Evolutionary conservation across 2,888 invertebrate genomes (phyloP).

Genomic region (Pelosia muscerda): DNA sequence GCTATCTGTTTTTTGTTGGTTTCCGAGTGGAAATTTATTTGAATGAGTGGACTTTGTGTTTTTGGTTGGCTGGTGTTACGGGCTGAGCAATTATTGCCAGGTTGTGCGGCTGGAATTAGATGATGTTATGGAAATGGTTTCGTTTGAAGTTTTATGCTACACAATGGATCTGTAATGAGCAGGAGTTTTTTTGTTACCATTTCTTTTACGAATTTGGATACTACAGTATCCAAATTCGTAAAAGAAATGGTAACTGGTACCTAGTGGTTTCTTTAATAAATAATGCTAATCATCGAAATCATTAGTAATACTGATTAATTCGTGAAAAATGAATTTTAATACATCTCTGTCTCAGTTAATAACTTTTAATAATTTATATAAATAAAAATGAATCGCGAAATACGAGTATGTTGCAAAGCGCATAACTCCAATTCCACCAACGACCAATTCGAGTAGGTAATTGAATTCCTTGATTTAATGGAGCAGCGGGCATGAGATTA

Average conservation of each 20-base stretch:
- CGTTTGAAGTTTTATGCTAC: background rate
- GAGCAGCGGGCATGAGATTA: too few relatives aligned
- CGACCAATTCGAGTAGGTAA: too few relatives aligned
- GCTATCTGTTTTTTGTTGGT: constrained; percentile 32
- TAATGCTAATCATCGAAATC: too few relatives aligned
- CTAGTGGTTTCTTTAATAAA: too few relatives aligned
- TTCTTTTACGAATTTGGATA: background rate
- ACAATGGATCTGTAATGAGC: background rate
- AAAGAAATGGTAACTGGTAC: background rate
- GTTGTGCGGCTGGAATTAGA: constrained; percentile 13
- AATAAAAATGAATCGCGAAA: too few relatives aligned
- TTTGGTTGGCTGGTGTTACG: constrained; percentile 17
- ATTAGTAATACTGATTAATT: too few relatives aligned
- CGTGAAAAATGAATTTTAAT: too few relatives aligned
- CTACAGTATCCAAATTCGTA: background rate
- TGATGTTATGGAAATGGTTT: background rate
- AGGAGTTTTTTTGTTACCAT: background rate
- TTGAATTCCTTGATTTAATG: too few relatives aligned
- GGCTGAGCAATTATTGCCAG: constrained; percentile 19
- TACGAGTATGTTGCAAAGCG: too few relatives aligned
- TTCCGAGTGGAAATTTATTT: constrained; percentile 34
- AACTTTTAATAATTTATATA: too few relatives aligned
- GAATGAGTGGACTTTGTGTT: constrained; percentile 31
- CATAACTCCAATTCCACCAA: too few relatives aligned
- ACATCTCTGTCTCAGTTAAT: too few relatives aligned